A percentile compares a stretch with the other conserved stretches of the same genome.
Conservation (phyloP, 2,113 vertebrate species). For the Plectropomus leopardus region DNA sequence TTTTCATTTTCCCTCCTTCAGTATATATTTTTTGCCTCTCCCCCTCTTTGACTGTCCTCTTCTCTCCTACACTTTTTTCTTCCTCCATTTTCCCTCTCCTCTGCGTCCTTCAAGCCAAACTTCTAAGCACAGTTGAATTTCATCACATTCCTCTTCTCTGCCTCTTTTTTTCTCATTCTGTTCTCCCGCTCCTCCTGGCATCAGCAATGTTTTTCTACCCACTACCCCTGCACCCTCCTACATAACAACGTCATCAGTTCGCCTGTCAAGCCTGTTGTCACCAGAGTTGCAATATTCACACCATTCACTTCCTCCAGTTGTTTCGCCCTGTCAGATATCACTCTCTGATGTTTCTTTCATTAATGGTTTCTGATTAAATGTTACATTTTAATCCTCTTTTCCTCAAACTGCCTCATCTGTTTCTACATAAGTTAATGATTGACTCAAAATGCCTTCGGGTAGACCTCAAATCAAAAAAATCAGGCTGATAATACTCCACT, state of each 20-base stretch:
- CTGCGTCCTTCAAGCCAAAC: constrained; percentile 21
- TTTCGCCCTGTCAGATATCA: not conserved
- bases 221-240: not conserved
- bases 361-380: too few relatives aligned
- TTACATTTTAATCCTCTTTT: too few relatives aligned
- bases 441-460: not conserved
- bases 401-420: not conserved
- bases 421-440: not conserved
- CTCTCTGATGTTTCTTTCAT: not conserved
- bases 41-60: not conserved
- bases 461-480: too few relatives aligned
- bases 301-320: not conserved
- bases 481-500: too few relatives aligned
- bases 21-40: not conserved
- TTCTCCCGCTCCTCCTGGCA: not conserved
- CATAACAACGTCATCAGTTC: constrained; percentile 13
- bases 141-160: constrained; percentile 6
- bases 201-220: not conserved
- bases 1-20: not conserved
- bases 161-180: not conserved
- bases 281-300: constrained; percentile 2
- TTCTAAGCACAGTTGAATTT: constrained; percentile 28
- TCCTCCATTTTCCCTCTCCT: not conserved
- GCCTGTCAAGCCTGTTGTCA: not conserved
- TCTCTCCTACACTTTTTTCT: not conserved